Base-by-base conservation (phyloP, 1,140 invertebrate genomes). In the Drosophila nigromelanica region DNA sequence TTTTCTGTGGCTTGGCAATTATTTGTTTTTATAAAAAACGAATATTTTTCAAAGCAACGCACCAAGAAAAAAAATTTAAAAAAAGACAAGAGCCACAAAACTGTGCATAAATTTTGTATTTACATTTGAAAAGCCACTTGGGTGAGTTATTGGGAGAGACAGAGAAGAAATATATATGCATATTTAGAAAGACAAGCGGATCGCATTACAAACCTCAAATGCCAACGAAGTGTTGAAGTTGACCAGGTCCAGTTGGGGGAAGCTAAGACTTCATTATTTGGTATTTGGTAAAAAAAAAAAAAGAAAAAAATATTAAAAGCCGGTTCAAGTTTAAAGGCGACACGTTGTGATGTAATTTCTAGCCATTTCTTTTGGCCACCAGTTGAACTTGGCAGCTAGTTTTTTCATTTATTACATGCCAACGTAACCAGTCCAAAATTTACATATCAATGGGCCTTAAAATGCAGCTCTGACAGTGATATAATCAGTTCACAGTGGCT, bases 371-470 rank as follows among this genome's bases (percentile, higher is more conserved):
- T 73, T 80, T 76, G 70, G 77, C 52, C 73, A 50, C 52, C 55
- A 42, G 54, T 78, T 82, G 75, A 87, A 87, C 82, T 86, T 82
- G 82, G 75, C 71, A 50, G 58, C 58, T 50, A 48, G 42, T 50
- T 70, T 37, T 62, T 55, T 18, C 11, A 10, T 37, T 37, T 50
- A 35, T 39, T 30, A 58, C 55, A 60, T 68, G 52, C 60, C 45
- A 52, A 43, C 21, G 66, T 67, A 75, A 69, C 51, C 66, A 69
- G 37, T 69, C 33, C 42, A 15, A 73, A 86, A 85, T 86, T 87
- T 87, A 70, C 81, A 86, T 86, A 81, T 86, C 81, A 87, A 87
- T 69, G 81, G 45, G 47, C 48, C 54, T 52, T 37, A 33, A 54
- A 67, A 51, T 64, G 55, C 3, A 40, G 12, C 69, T 51, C 50